These are phyloP conservation scores for Scyliorhinus canicula DNA, from an alignment of 2,797 vertebrate genomes.

Conservation along the genomic window DNA sequence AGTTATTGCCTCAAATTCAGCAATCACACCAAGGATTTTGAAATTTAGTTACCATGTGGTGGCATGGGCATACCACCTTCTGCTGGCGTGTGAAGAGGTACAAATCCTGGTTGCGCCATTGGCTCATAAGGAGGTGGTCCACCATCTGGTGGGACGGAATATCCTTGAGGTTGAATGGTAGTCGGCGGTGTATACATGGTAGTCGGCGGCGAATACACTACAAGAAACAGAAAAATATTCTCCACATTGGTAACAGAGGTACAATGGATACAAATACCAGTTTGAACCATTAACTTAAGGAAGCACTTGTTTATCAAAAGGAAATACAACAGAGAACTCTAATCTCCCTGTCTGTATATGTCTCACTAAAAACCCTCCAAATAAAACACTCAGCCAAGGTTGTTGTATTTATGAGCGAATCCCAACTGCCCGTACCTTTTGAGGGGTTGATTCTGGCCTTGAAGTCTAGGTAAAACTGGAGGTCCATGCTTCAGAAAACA, in stretches of 20 bases:
- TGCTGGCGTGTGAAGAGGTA: conserved; percentile 76
- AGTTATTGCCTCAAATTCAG: neutral
- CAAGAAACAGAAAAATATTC: neutral
- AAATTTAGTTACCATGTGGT: conserved; percentile 53
- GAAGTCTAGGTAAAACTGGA: neutral
- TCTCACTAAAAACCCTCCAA: neutral
- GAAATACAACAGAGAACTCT: neutral
- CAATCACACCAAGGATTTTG: neutral
- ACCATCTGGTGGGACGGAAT: conserved; percentile 73
- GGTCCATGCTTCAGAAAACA: neutral
- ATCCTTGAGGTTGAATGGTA: conserved; percentile 65
- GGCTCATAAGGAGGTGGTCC: conserved; percentile 89
- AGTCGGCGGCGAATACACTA: conserved; percentile 48
- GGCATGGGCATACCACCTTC: conserved; percentile 65
- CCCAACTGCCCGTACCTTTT: neutral
- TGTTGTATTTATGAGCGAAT: neutral
- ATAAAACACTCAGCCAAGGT: neutral
- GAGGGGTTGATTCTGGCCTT: no score
- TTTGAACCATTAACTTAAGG: neutral
- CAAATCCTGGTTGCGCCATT: conserved; percentile 67
- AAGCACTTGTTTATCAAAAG: neutral
- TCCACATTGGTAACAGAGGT: neutral
- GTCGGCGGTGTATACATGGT: conserved; percentile 51
- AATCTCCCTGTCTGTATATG: neutral
- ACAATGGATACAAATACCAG: neutral